Percentiles rank a stretch among this genome's conserved stretches.
phyloP scores from a whole-genome alignment of 2,113 vertebrate species.

The Pollachius pollachius region DNA sequence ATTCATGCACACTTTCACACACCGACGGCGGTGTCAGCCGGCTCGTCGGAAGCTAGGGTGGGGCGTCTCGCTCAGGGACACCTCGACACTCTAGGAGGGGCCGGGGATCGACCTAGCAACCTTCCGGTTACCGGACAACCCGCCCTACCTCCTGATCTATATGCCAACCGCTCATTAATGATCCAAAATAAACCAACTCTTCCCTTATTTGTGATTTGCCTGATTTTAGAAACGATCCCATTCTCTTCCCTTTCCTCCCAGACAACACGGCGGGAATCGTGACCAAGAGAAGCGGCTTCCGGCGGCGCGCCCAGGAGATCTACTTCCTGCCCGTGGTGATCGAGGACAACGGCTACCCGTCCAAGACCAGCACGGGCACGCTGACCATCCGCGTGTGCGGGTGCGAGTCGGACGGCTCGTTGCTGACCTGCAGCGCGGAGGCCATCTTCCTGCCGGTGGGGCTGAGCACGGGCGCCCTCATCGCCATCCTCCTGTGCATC shows the following conservation, averaged over 20 bases:
- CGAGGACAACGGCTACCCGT: conserved; percentile 91
- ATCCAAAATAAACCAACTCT: no score
- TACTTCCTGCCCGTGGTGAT: conserved; percentile 88
- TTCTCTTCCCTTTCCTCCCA: conserved; percentile 36
- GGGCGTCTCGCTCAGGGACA: no score
- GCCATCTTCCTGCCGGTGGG: conserved; percentile 95
- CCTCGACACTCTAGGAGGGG: no score
- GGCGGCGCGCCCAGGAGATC: conserved; percentile 87
- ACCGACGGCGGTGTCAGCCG: no score
- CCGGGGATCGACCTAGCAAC: no score
- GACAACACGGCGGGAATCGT: conserved; percentile 96
- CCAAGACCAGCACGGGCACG: conserved; percentile 93
- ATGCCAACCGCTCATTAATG: no score
- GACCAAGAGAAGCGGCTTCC: conserved; percentile 84
- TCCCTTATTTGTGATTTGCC: no score
- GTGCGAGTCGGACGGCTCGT: conserved; percentile 85
- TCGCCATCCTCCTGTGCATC: conserved; percentile 94
- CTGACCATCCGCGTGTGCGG: conserved; percentile 92
- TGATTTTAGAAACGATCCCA: no score
- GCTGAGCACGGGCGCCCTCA: conserved; percentile 92
- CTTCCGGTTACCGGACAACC: no score
- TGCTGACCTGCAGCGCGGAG: conserved; percentile 93
- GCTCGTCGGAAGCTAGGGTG: no score
- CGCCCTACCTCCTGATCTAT: no score
- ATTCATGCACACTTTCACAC: no score